phyloP scores from a whole-genome alignment of 2,113 vertebrate species.

The Labeo catla region DNA sequence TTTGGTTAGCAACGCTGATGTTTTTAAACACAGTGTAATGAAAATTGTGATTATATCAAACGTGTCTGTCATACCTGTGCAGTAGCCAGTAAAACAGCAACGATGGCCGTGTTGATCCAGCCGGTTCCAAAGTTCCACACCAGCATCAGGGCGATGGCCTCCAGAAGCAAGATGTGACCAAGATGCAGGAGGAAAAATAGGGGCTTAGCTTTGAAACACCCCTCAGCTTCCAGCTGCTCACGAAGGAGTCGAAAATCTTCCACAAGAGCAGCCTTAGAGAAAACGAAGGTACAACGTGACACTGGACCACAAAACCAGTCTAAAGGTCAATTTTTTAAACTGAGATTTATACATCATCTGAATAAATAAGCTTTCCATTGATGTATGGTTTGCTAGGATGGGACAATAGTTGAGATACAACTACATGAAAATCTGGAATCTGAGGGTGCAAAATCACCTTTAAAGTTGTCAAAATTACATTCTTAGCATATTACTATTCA shows the following conservation, averaged over 20 bases:
- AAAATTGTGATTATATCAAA: not conserved
- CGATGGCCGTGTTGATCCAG: constrained; percentile 84
- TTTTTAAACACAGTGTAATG: not conserved
- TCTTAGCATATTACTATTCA: too few species aligned
- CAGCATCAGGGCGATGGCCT: constrained; percentile 81
- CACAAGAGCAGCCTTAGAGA: constrained; percentile 76
- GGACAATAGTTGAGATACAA: too few species aligned
- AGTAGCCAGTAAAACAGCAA: constrained; percentile 77
- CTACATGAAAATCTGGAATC: too few species aligned
- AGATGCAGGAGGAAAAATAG: constrained; percentile 87
- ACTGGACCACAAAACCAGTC: too few species aligned
- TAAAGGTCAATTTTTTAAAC: too few species aligned
- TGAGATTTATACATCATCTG: too few species aligned
- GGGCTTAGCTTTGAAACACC: constrained; percentile 80
- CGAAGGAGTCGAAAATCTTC: constrained; percentile 86
- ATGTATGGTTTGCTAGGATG: too few species aligned
- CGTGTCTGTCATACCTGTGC: constrained; percentile 80
- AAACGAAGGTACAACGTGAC: not conserved
- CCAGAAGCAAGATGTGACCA: constrained; percentile 86
- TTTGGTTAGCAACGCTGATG: not conserved
- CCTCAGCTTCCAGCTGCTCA: constrained; percentile 77
- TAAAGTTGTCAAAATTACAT: too few species aligned
- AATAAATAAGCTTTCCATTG: too few species aligned
- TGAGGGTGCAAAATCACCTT: too few species aligned
- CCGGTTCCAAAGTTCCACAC: constrained; percentile 81